Evolutionary conservation across 2,888 invertebrate species (phyloP).

Genomic region (Beris morrisii): DNA sequence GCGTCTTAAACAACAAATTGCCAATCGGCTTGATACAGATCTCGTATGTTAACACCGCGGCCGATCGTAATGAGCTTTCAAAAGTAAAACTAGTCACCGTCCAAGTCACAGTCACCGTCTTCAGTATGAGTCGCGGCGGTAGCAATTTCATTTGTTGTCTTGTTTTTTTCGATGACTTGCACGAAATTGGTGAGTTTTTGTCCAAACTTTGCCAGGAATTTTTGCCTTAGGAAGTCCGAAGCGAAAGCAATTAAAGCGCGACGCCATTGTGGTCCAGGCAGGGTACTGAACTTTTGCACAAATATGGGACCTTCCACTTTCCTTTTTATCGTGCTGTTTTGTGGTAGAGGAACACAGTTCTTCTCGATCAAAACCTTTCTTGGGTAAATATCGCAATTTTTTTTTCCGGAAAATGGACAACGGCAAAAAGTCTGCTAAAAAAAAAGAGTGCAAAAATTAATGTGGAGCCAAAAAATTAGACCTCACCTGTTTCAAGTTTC

Average conservation of each 20-base stretch:
- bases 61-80: constrained; percentile 25
- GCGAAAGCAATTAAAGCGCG: constrained; percentile 19
- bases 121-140: not conserved
- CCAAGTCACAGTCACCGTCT: constrained; percentile 4
- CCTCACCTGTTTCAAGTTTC: too few relatives aligned
- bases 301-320: constrained; percentile 1
- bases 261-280: not conserved
- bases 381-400: too few relatives aligned
- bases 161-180: constrained; percentile 21
- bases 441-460: too few relatives aligned
- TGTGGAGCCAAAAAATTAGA: too few relatives aligned
- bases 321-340: too few relatives aligned
- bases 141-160: constrained; percentile 24
- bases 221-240: constrained; percentile 8
- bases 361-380: too few relatives aligned
- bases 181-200: constrained; percentile 5
- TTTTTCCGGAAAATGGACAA: too few relatives aligned
- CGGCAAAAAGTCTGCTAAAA: too few relatives aligned
- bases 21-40: constrained; percentile 26
- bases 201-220: constrained; percentile 21
- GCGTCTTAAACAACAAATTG: constrained; percentile 5
- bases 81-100: constrained; percentile 16
- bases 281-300: constrained; percentile 18
- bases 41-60: constrained; percentile 7
- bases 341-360: too few relatives aligned